A percentile compares a stretch with the other conserved stretches of the same genome.
These are phyloP conservation scores for Clarias batrachus DNA, from an alignment of 2,113 vertebrate species.

Conservation along the genomic window DNA sequence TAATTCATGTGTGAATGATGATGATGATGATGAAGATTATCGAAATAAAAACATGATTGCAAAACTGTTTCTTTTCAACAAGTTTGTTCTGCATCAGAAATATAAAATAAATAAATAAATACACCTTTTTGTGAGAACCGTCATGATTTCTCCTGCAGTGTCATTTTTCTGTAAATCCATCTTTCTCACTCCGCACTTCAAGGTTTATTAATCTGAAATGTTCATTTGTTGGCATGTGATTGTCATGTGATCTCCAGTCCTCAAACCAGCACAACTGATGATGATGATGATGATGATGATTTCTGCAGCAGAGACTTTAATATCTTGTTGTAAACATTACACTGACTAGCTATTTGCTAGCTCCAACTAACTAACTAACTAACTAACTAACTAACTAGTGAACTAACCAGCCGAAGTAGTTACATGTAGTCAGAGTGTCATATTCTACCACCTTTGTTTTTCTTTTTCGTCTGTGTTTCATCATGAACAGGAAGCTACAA, in stretches of 20 bases:
- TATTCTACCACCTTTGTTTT: too few species aligned
- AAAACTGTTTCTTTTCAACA: too few species aligned
- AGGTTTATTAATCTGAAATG: background rate
- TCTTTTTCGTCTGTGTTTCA: too few species aligned
- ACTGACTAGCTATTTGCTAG: too few species aligned
- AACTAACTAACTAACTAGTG: background rate
- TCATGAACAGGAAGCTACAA: too few species aligned
- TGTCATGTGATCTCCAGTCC: too few species aligned
- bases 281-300: background rate
- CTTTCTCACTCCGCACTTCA: background rate
- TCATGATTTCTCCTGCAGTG: background rate
- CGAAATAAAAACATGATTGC: too few species aligned
- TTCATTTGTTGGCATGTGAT: too few species aligned
- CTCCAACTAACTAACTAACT: too few species aligned
- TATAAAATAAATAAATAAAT: background rate
- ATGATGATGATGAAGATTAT: too few species aligned
- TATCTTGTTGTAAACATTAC: background rate
- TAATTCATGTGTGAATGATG: too few species aligned
- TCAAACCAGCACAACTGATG: background rate
- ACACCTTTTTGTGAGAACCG: background rate
- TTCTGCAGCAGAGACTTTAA: background rate
- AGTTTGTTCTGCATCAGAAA: too few species aligned
- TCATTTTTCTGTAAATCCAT: background rate
- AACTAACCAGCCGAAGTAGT: background rate
- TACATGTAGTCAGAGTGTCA: background rate